phyloP scores from a whole-genome alignment of 2,888 invertebrate species.

The Onthophagus sagittarius region DNA sequence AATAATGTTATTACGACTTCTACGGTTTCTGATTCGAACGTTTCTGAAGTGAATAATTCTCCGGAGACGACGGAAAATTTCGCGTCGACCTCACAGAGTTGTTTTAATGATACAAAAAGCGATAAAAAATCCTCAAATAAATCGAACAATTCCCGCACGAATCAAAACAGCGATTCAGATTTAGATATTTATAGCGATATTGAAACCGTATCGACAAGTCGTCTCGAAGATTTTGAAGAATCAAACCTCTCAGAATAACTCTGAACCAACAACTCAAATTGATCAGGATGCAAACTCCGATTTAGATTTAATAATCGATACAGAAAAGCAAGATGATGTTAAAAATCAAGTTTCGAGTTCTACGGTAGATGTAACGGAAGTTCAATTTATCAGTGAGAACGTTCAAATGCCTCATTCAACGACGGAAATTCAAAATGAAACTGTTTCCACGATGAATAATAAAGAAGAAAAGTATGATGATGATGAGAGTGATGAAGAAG shows the following conservation, averaged over 20 bases:
- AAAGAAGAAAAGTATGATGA: slow-evolving; percentile 51
- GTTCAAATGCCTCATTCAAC: slow-evolving; percentile 20
- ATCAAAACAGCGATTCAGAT: slow-evolving; percentile 41
- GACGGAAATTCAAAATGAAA: slow-evolving; percentile 38
- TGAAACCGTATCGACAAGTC: slow-evolving; percentile 49
- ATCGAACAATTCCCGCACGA: slow-evolving; percentile 30
- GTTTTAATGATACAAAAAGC: slow-evolving; percentile 7
- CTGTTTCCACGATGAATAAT: slow-evolving; percentile 37
- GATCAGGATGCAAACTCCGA: slow-evolving; percentile 54
- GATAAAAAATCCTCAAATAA: slow-evolving; percentile 29
- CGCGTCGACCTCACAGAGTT: slow-evolving; percentile 26
- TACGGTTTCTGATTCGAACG: not conserved
- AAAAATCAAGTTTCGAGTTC: slow-evolving; percentile 33
- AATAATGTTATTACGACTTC: slow-evolving; percentile 19
- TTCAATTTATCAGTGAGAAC: slow-evolving; percentile 18
- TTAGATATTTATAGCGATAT: slow-evolving; percentile 63
- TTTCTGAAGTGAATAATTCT: slow-evolving; percentile 2
- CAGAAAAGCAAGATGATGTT: slow-evolving; percentile 37
- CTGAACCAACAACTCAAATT: slow-evolving; percentile 37
- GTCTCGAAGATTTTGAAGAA: slow-evolving; percentile 36
- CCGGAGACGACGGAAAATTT: slow-evolving; percentile 38
- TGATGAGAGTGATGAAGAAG: slow-evolving; percentile 60
- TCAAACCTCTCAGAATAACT: slow-evolving; percentile 37
- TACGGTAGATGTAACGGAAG: slow-evolving; percentile 22
- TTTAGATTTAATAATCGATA: slow-evolving; percentile 56